Base-by-base conservation (phyloP, 2,797 vertebrate genomes). In the Hephaestus fuliginosus region DNA sequence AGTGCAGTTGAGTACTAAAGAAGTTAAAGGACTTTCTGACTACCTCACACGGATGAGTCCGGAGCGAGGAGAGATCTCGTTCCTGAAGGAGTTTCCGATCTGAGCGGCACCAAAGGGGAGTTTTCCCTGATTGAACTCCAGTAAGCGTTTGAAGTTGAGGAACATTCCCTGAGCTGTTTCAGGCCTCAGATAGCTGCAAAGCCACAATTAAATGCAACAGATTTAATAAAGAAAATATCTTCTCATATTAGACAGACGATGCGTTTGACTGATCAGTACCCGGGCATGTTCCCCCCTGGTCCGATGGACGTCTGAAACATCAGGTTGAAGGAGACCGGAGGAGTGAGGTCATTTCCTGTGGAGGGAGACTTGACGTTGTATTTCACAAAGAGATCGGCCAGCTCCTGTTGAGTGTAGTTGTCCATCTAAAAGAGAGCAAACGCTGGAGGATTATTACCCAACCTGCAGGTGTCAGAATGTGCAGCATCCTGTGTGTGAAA, bases 241-340 rank as follows among this genome's bases (percentile, higher is more conserved):
- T 30, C 11, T 43, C n/a, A 63, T 6, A 25, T 33, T 1, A 66
- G 41, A 52, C 9, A 49, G 22, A 30, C n/a, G 39, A 49, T 11
- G 15, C 2, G 22, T 36, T 13, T 0, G 7, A 39, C 2, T 41
- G 49, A 30, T 73, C 52, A 12, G 67, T 94, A 99, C 98, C 98
- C 98, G 70, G 97, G 91, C 97, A 97, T 98, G 89, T 98, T 99
- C 67, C 98, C 98, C 77, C 97, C 97, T 8, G 98, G 98, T 17
- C 98, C 98, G 43, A 99, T 99, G 92, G 97, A 98, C 51, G 98
- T 99, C 95, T 97, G 96, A 92, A 99, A 99, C 98, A 99, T 99
- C 86, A 99, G 95, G 90, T 99, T 99, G 94, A 99, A 99, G 74
- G 97, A 95, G 75, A 98, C 96, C 0, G 98, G 98, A 79, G 97